A percentile compares a stretch with the other conserved stretches of the same genome.
Conservation (phyloP, 2,113 vertebrate genomes). For the Cheirogaleus medius region DNA sequence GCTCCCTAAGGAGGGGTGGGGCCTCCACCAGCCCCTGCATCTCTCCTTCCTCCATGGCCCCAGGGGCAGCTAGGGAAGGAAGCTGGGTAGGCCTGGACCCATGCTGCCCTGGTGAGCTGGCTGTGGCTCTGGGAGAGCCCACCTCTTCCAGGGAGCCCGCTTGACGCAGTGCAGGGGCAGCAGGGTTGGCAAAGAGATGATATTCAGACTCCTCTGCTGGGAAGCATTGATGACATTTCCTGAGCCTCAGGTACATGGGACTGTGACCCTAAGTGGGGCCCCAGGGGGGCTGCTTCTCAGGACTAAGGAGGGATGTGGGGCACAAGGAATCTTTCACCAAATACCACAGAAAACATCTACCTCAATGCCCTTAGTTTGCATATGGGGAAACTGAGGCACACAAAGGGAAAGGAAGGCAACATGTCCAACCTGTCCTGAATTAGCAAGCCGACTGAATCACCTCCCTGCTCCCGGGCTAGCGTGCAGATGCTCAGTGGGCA, state of each 20-base stretch:
- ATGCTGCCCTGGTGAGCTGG: not conserved
- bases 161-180: not conserved
- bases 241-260: not conserved
- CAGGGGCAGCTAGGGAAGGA: not conserved
- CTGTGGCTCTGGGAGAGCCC: not conserved
- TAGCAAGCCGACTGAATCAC: not conserved
- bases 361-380: not conserved
- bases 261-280: not conserved
- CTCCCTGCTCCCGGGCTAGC: not conserved
- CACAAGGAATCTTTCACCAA: not conserved
- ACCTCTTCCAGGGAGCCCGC: not conserved
- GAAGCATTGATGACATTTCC: not conserved
- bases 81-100: not conserved
- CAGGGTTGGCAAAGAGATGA: not conserved
- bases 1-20: not conserved
- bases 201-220: not conserved
- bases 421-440: not conserved
- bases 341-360: not conserved
- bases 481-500: not conserved
- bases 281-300: not conserved
- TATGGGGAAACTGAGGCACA: not conserved
- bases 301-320: not conserved
- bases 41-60: not conserved
- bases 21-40: not conserved
- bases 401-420: not conserved